A percentile compares a stretch with the other conserved stretches of the same genome.
phyloP scores from a whole-genome alignment of 2,797 vertebrate genomes.

The Sandelia bainsii region DNA sequence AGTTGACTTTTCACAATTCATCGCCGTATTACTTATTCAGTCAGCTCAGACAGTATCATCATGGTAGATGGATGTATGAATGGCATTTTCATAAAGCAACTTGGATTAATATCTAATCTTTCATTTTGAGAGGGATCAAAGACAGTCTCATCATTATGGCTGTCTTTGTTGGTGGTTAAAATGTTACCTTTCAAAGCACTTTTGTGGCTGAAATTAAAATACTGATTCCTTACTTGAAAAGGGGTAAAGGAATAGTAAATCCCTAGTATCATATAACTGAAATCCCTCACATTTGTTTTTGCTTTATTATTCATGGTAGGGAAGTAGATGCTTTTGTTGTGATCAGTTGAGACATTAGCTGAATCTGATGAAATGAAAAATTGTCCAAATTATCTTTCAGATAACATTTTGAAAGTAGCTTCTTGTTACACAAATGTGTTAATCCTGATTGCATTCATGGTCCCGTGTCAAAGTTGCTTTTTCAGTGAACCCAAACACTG shows the following conservation, averaged over 20 bases:
- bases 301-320: constrained; percentile 1
- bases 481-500: constrained; percentile 7
- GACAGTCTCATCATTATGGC: constrained; percentile 43
- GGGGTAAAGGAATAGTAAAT: constrained; percentile 11
- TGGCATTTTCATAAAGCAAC: constrained; percentile 73
- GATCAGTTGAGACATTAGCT: constrained; percentile 9
- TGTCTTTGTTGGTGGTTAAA: constrained; percentile 42
- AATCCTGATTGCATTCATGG: constrained; percentile 24
- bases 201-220: constrained; percentile 36
- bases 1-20: constrained; percentile 46
- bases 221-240: constrained; percentile 1
- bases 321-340: constrained; percentile 15
- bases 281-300: constrained; percentile 3
- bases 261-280: constrained; percentile 10
- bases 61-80: constrained; percentile 56
- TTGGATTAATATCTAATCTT: constrained; percentile 73
- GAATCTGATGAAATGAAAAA: constrained; percentile 27
- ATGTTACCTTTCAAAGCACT: constrained; percentile 24
- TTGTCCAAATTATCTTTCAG: constrained; percentile 9
- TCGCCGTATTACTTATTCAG: constrained; percentile 20
- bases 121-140: constrained; percentile 66
- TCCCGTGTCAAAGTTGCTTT: constrained; percentile 14
- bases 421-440: neutral
- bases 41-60: constrained; percentile 49
- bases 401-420: constrained; percentile 18